These are phyloP conservation scores for Sphinx pinastri DNA, from an alignment of 2,888 invertebrate species.

Conservation along the genomic window DNA sequence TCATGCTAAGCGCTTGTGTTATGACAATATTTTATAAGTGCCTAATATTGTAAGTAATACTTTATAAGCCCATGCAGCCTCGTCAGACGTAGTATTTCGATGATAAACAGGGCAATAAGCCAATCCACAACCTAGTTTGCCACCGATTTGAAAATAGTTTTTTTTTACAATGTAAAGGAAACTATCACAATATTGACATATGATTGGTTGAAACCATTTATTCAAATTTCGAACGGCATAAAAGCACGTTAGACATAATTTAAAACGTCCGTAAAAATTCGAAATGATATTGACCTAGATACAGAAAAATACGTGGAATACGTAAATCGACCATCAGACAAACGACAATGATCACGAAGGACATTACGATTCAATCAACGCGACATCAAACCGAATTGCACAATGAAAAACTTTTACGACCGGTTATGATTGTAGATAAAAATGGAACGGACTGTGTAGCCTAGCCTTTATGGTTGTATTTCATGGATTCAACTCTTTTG, in stretches of 20 bases:
- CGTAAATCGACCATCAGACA: constrained; percentile 18
- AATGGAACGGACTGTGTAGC: background rate
- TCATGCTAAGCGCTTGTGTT: too few species aligned
- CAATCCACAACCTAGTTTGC: too few species aligned
- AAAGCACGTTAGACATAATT: background rate
- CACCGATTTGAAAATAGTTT: too few species aligned
- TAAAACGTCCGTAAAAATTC: background rate
- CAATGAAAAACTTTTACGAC: constrained; percentile 16
- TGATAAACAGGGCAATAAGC: too few species aligned
- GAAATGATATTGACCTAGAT: background rate
- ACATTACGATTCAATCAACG: constrained; percentile 23
- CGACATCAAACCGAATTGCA: constrained; percentile 14
- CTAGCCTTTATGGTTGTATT: background rate
- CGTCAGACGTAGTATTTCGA: too few species aligned
- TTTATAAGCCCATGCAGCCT: too few species aligned
- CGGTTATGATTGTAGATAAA: constrained; percentile 16
- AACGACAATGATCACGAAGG: constrained; percentile 20
- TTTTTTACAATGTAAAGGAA: background rate
- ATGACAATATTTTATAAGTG: too few species aligned
- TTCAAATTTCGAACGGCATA: background rate
- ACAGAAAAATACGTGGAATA: constrained; percentile 10
- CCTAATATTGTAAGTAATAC: too few species aligned
- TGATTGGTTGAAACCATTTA: background rate
- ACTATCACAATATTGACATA: background rate
- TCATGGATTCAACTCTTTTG: background rate